Evolutionary conservation across 1,140 invertebrate species (phyloP).

Genomic region (Hesperophylax magnus): DNA sequence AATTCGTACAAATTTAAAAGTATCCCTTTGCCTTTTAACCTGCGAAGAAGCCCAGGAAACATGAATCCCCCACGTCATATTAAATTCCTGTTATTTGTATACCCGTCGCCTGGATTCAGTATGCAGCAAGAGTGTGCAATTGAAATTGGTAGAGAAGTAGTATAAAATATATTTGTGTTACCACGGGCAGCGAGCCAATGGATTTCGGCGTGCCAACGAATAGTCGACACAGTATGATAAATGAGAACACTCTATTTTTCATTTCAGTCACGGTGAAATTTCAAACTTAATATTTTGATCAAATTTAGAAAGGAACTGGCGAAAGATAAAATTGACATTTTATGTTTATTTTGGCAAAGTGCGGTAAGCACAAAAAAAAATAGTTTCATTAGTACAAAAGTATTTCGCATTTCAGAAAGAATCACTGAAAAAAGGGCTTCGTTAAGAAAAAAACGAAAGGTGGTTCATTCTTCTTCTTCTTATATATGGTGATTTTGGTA

Average conservation of each 20-base stretch:
- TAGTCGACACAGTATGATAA: not conserved
- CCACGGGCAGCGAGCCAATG: slow-evolving; percentile 25
- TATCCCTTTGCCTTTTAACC: too few relatives aligned
- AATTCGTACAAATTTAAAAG: too few relatives aligned
- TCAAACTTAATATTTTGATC: not conserved
- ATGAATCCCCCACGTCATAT: not conserved
- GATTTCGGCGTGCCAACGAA: slow-evolving; percentile 12
- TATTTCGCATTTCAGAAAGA: too few relatives aligned
- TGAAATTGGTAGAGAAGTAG: slow-evolving; percentile 26
- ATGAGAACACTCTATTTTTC: slow-evolving; percentile 15
- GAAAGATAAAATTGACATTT: too few relatives aligned
- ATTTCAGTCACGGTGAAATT: slow-evolving; percentile 11
- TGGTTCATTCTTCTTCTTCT: too few relatives aligned
- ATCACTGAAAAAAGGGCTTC: too few relatives aligned
- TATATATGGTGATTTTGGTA: too few relatives aligned
- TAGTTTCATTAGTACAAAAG: too few relatives aligned
- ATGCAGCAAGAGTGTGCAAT: slow-evolving; percentile 12
- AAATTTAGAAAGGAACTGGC: too few relatives aligned
- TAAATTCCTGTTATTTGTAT: slow-evolving; percentile 4
- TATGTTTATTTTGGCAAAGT: too few relatives aligned
- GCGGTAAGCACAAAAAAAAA: too few relatives aligned
- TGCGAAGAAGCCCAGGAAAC: not conserved
- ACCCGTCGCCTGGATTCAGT: not conserved
- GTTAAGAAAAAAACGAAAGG: too few relatives aligned
- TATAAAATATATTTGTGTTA: slow-evolving; percentile 35